Base-by-base conservation (phyloP, 2,113 vertebrate genomes). In the Centropristis striata region DNA sequence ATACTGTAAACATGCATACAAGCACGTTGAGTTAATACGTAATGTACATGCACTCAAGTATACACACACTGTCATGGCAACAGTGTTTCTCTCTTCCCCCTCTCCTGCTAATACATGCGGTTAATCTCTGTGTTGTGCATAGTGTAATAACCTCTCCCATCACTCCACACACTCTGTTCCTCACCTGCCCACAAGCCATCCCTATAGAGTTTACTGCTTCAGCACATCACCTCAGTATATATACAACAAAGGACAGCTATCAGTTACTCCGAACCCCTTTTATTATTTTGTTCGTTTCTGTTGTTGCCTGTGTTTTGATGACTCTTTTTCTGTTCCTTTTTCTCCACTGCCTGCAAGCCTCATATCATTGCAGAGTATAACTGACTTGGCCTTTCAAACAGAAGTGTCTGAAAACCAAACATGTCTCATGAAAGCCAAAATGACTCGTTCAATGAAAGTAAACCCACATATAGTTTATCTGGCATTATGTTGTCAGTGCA, bases 41-140 rank as follows among this genome's bases (percentile, higher is more conserved):
- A 32, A 77, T 14, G 14, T n/a, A 51, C 11, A 66, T 36, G 5
- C 11, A 18, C 11, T 59, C 4, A 32, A 12, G n/a, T 37, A 49
- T 46, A 46, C 47, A 39, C 44, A 53, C 37, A 32, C 4, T 67
- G 61, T 44, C 61, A 74, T 68, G 39, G 71, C 54, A 61, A 73
- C 63, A 53, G 39, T 4, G 8, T 1, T n/a, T 27, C 28, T 47
- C 27, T 73, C 51, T 9, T 66, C 14, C 13, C 41, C 21, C 32
- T 27, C 20, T 49, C 21, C 11, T 18, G 11, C 39, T 50, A 9
- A 4, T 51, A n/a, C 46, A 42, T 28, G 12, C 3, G 1, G 18
- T 73, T 63, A 14, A 42, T 63, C 27, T 71, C 21, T 27, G 37
- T 63, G 36, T 21, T 15, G 16, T 23, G 49, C 27, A 75, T 8